Conservation (phyloP, 1,140 invertebrate species). For the Lepidurus apus region DNA sequence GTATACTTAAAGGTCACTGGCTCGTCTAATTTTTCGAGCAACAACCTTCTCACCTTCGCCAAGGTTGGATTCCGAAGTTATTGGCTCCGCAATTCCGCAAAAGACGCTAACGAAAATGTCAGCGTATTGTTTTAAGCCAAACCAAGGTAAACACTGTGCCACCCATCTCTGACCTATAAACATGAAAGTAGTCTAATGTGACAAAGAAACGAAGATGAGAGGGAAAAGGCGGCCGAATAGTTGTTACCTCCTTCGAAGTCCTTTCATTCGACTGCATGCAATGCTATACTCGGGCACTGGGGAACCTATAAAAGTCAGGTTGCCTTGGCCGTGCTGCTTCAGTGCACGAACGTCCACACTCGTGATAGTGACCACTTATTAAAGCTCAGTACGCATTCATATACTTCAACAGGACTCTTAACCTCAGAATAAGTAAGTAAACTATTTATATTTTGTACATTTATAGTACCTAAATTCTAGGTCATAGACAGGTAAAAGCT, state of each 20-base stretch:
- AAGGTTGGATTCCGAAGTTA: neutral
- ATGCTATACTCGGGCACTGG: neutral
- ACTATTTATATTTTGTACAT: no score
- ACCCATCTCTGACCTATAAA: neutral
- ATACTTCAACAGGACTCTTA: no score
- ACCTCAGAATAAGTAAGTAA: no score
- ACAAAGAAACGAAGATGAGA: neutral
- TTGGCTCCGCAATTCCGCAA: neutral
- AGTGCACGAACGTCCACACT: conserved; percentile 17
- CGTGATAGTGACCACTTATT: neutral
- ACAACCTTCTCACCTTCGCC: conserved; percentile 8
- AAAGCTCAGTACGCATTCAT: neutral
- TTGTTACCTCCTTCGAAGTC: neutral
- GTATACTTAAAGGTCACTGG: conserved; percentile 5
- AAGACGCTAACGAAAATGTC: no score
- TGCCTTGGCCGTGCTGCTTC: neutral
- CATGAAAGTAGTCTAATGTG: neutral
- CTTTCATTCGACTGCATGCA: neutral
- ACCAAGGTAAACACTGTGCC: neutral
- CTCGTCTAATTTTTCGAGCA: neutral
- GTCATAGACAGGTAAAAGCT: neutral
- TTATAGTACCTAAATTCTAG: neutral
- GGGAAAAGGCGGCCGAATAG: neutral
- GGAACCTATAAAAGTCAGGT: conserved; percentile 11
- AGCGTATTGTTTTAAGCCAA: neutral